These are phyloP conservation scores for Brachionus manjavacas DNA, from an alignment of 1,140 invertebrate species.

Conservation along the genomic window DNA sequence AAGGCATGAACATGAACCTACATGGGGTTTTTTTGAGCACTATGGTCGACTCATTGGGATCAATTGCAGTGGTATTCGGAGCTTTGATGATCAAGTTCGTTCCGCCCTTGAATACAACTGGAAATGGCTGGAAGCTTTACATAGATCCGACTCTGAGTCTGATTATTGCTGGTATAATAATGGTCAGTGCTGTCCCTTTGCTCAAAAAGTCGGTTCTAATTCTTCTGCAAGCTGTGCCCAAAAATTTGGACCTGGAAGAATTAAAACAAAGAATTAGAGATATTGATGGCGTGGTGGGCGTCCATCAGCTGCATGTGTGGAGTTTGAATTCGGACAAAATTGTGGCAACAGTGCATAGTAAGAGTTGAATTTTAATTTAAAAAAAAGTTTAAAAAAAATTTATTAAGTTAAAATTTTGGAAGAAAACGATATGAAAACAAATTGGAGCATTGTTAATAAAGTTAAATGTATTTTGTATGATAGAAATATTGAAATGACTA, in stretches of 20 bases:
- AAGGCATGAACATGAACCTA: slow-evolving; percentile 71
- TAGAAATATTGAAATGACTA: neutral
- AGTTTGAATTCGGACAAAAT: slow-evolving; percentile 53
- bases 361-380: neutral
- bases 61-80: slow-evolving; percentile 80
- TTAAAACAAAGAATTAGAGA: slow-evolving; percentile 44
- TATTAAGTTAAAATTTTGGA: neutral
- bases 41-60: slow-evolving; percentile 80
- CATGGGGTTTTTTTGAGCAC: slow-evolving; percentile 89
- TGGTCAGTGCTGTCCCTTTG: slow-evolving; percentile 60
- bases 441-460: neutral
- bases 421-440: neutral
- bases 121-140: slow-evolving; percentile 68
- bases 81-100: slow-evolving; percentile 71
- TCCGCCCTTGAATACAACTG: slow-evolving; percentile 57
- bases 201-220: slow-evolving; percentile 61
- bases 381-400: neutral
- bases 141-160: slow-evolving; percentile 81
- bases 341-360: neutral
- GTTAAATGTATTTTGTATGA: neutral
- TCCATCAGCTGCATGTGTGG: slow-evolving; percentile 65
- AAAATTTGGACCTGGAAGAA: neutral
- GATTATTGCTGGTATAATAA: slow-evolving; percentile 61
- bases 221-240: slow-evolving; percentile 58
- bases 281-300: slow-evolving; percentile 60